Conservation (phyloP, 92 coral and sea anemone genomes). For the Phenganax marumi region DNA sequence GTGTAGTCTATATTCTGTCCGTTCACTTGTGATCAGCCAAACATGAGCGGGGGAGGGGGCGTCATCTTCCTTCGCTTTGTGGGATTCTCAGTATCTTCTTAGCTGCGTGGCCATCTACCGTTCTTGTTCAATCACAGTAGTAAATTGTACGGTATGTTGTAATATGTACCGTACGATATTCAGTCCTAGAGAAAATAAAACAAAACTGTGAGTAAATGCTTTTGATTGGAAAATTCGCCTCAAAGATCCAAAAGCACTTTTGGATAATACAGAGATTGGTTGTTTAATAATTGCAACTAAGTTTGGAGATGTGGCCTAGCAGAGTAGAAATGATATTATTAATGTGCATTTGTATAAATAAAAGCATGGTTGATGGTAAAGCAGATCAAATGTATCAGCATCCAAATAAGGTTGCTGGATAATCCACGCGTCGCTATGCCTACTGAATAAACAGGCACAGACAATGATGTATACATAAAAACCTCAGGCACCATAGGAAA, state of each 20-base stretch:
- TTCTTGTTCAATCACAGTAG: conserved; percentile 22
- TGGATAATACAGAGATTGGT: no score
- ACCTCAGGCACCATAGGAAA: neutral
- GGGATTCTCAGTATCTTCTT: neutral
- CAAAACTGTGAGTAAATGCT: neutral
- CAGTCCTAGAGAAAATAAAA: conserved; percentile 20
- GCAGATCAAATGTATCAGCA: no score
- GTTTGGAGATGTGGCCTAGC: no score
- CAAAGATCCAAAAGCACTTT: no score
- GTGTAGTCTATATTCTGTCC: neutral
- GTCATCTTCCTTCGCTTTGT: neutral
- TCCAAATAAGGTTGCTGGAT: no score
- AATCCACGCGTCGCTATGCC: no score
- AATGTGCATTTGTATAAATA: no score
- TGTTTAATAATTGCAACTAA: neutral
- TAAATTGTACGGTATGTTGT: conserved; percentile 38
- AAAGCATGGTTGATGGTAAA: no score
- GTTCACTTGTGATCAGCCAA: neutral
- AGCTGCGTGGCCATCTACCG: neutral
- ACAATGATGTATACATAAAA: neutral
- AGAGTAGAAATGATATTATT: no score
- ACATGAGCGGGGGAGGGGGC: neutral
- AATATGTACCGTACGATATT: conserved; percentile 21
- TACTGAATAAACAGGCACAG: no score
- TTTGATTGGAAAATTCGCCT: neutral